phyloP scores from a whole-genome alignment of 2,888 invertebrate species.

The Andricus curvator region DNA sequence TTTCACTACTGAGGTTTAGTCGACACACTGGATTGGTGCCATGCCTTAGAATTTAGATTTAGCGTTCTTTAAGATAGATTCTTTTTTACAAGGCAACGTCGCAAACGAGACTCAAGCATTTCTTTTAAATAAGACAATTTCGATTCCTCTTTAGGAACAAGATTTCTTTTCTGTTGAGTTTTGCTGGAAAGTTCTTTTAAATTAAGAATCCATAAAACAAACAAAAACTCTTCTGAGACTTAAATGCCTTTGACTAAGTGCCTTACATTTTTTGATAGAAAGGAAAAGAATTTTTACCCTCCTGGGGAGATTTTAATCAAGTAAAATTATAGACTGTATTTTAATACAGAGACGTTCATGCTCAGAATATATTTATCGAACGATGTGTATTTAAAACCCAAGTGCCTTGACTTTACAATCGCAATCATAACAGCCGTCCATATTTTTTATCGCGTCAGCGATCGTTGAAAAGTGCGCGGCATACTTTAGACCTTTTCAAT shows the following conservation, averaged over 20 bases:
- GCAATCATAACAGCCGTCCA: conserved; percentile 77
- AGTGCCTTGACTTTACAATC: conserved; percentile 74
- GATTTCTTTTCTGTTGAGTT: background rate
- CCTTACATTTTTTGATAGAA: conserved; percentile 6
- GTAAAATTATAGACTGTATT: conserved; percentile 5
- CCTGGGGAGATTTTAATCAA: background rate
- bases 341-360: conserved; percentile 40
- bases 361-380: conserved; percentile 37
- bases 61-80: conserved; percentile 25
- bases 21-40: conserved; percentile 9
- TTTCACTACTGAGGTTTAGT: conserved; percentile 19
- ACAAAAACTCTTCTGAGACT: background rate
- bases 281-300: background rate
- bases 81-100: conserved; percentile 15
- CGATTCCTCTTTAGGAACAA: background rate
- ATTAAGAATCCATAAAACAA: background rate
- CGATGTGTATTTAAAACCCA: conserved; percentile 45
- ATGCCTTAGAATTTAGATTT: conserved; percentile 23
- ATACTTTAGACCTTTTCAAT: conserved; percentile 62
- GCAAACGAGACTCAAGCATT: conserved; percentile 35
- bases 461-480: conserved; percentile 68
- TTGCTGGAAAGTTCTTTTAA: background rate
- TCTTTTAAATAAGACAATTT: conserved; percentile 22
- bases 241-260: conserved; percentile 8
- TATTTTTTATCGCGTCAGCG: conserved; percentile 55